Evolutionary conservation across 2,888 invertebrate species (phyloP), one percentile per base, ranked within the genome.

Genomic region (Entomobrya multifasciata): DNA sequence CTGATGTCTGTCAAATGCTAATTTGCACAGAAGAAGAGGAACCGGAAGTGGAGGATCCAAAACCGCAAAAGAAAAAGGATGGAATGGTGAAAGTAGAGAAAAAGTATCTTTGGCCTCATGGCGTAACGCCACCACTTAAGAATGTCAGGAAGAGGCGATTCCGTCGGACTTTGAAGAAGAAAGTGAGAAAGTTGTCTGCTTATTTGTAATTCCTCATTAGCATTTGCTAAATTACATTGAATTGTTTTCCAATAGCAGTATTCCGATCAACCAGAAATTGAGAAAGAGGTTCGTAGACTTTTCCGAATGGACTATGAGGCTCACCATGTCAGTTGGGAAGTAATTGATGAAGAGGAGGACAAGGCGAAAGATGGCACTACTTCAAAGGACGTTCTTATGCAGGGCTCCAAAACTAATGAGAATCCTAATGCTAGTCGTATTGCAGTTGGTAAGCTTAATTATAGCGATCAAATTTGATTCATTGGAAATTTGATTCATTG

Each of bases 241-340:
- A n/a, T n/a, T n/a, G n/a, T n/a, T n/a, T n/a, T n/a, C n/a, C n/a
- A n/a, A n/a, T 55, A 88, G 70, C 90, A 93, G 93, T 97, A 96
- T 93, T 97, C 97, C 0, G 99, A 99, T 93, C 97, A 98, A 27
- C 98, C 99, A 0, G 99, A 99, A 93, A 98, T 99, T 89, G 99
- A 99, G 92, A 98, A 98, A 92, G 99, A 99, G 93, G 97, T 99
- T 0, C 98, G 98, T 92, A 94, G 98, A 52, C 93, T 99, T 81
- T 93, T 99, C 10, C 94, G 98, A 89, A 96, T 96, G 47, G 99
- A 99, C 92, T 97, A 97, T 92, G 98, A 99, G 92, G 98, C 99
- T 0, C 96, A 96, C 0, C 95, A 95, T 92, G 96, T 97, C 0
- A 95, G 95, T 87, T 98, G 96, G 95, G 97, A 98, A 92, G 95